Base-by-base conservation (phyloP, 2,113 vertebrate genomes). In the Irena cyanogastra region DNA sequence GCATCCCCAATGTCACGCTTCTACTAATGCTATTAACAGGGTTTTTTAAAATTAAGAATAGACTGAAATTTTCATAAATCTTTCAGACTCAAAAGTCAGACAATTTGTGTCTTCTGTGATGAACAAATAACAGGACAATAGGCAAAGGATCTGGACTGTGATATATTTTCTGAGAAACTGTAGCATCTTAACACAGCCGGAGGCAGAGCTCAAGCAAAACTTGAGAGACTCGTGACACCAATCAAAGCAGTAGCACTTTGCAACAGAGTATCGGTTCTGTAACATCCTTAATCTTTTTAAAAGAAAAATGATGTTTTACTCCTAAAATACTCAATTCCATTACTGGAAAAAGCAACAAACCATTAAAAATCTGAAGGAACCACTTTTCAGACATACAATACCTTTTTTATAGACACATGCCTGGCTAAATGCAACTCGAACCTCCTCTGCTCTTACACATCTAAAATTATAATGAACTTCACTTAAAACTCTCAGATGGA, bases 111-210 rank as follows among this genome's bases (percentile, higher is more conserved):
- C 33, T 27, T 42, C 57, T 49, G 3, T 50, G 44, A 64, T 21
- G 16, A 66, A 52, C 0, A 71, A 9, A 19, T 60, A 44, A n/a
- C 9, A 64, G 2, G 3, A 1, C 15, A 52, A 57, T 1, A 61
- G 17, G 31, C 19, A 72, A 42, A 87, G 82, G 30, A 89, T 35
- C 41, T 53, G 72, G 26, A 45, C 1, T 59, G 7, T 12, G 17
- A 83, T 35, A 23, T 24, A 12, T 44, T 68, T 86, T 54, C 76
- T 31, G 30, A 76, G 41, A 52, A 81, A 83, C 18, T 24, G 26
- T 2, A 52, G 16, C 4, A 28, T 24, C 66, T 10, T 24, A 49
- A 49, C 7, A 23, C 1, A 33, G 21, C 26, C 21, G 3, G 18
- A 93, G 35, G 14, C 50, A 87, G n/a, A 89, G n/a, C 20, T 87